Percentiles rank a stretch among this genome's conserved stretches.
Conservation (phyloP, 2,113 vertebrate species). For the Dolichallabes microphthalmus region DNA sequence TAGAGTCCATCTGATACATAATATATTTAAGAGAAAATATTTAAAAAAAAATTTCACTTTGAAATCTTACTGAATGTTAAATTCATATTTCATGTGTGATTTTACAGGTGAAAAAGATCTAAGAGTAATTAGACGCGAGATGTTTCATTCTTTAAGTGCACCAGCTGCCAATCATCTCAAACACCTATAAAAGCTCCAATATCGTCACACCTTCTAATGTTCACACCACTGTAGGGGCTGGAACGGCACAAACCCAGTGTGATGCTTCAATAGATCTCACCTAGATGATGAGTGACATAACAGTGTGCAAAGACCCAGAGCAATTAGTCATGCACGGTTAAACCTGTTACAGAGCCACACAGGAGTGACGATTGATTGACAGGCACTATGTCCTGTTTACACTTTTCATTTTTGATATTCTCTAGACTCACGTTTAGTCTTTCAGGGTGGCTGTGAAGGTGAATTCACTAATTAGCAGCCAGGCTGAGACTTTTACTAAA, state of each 20-base stretch:
- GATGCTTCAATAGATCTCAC: background rate
- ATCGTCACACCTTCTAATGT: background rate
- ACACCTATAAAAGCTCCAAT: constrained; percentile 9
- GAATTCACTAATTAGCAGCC: constrained; percentile 16
- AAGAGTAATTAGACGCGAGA: background rate
- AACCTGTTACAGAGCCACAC: background rate
- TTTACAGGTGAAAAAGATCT: constrained; percentile 3
- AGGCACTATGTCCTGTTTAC: background rate
- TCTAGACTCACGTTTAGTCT: background rate
- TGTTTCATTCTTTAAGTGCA: background rate
- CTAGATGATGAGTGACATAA: constrained; percentile 13
- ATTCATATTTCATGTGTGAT: background rate
- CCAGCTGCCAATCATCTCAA: constrained; percentile 16
- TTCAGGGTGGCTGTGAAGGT: background rate
- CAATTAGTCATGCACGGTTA: background rate
- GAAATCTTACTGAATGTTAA: background rate
- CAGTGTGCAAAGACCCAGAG: background rate
- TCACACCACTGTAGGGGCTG: constrained; percentile 1
- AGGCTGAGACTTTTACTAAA: background rate
- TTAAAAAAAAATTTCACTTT: background rate
- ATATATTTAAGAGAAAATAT: background rate
- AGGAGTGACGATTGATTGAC: constrained; percentile 2
- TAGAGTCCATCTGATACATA: background rate
- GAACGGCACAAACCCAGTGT: background rate
- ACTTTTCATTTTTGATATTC: background rate